Base-by-base conservation (phyloP, 2,888 invertebrate genomes). In the Pyrrhia umbra region DNA sequence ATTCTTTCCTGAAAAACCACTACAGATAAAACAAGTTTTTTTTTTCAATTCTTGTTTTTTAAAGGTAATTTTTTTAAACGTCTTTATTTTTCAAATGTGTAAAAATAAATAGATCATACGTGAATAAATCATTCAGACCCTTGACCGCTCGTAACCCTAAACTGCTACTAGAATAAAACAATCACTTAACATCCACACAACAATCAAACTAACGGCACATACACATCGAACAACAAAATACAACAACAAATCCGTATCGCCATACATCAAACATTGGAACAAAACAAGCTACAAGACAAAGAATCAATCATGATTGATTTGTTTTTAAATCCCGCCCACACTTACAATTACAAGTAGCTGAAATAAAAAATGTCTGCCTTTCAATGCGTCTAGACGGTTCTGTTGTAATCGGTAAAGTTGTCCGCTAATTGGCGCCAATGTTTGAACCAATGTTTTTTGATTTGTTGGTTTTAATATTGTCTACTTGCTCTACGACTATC, bases 281-380 rank as follows among this genome's bases (percentile, higher is more conserved):
- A 61, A 69, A 78, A 69, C 64, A 46, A 64, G 40, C 49, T 49
- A 54, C 60, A 75, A 59, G 58, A 64, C 64, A 43, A 51, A 75
- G 75, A 77, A 80, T 82, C 78, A 72, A 82, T 82, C 71, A 83
- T 86, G 86, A 90, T 89, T 85, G 87, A 89, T 90, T 77, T 83
- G 80, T 83, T 82, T 84, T 81, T 85, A 85, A 85, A 83, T 79
- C 72, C 77, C 88, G 81, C 90, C 90, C 81, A 87, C 88, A 65
- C 66, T 61, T 34, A 34, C n/a, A n/a, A n/a, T 76, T 66, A 83
- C 83, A 80, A 85, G 85, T 82, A 85, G 83, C 85, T 83, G 69
- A 81, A 82, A 84, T 88, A 90, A 91, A 88, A 90, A 90, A 88
- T 85, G 90, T 89, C 88, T 88, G 85, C 84, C 84, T 87, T 83